Evolutionary conservation across 2,888 invertebrate species (phyloP), one percentile per base, ranked within the genome.

Genomic region (Pristionchus japonicus): DNA sequence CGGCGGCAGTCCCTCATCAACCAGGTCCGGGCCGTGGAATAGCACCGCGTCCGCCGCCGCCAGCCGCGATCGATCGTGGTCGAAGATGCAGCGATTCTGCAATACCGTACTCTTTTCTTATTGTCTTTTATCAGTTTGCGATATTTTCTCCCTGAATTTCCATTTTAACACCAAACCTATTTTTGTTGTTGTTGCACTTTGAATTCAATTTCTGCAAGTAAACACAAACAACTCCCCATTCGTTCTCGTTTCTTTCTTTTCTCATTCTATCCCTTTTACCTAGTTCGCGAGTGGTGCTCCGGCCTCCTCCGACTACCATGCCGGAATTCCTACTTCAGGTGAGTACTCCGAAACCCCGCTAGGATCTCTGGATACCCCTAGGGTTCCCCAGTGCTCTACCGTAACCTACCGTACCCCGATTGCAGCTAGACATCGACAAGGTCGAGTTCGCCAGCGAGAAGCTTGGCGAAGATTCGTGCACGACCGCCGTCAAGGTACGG

Each of bases 11-110:
- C 85, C 64, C 37, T 13, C 37, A 27, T 85, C 43, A 17, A 84
- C 77, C 61, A 94, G 83, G 70, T 94, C 93, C 52, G 90, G 89
- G 40, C 90, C 91, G 92, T 96, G 96, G 92, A 96, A 95, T 27
- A 96, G 92, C 0, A 97, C 96, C 1, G 96, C 96, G 93, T 97
- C 96, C 0, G 96, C 96, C 11, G 93, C 93, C 0, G 94, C 89
- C 20, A 96, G 90, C 34, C 95, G 95, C 6, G 92, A 91, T 17
- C 96, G 95, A 7, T 96, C 92, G 89, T 96, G 96, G 17, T 96
- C 96, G 90, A 97, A 95, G 15, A 93, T 90, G 88, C 95, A 92
- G 92, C 97, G 97, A 93, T 96, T 96, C 27, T 95, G 95, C 0
- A 96, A 34, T 67, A 67, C 67, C 34, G 43, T 86, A 34, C 31